A percentile compares a stretch with the other conserved stretches of the same genome.
Evolutionary conservation across 2,113 vertebrate species (phyloP).

Genomic region (Callocephalon fimbriatum): DNA sequence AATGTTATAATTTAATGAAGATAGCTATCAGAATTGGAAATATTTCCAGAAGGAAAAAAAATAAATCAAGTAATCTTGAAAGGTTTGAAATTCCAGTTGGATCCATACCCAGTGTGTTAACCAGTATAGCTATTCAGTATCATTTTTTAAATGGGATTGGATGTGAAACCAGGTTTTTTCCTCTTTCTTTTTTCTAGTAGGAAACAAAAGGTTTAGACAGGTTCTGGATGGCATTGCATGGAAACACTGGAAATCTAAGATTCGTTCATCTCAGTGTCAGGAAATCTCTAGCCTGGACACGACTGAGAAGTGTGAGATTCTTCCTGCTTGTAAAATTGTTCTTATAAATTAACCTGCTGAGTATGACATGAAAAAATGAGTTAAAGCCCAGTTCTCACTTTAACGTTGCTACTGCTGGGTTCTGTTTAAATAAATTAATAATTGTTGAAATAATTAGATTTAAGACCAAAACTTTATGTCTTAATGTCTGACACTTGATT

Average conservation of each 20-base stretch:
- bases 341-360: constrained; percentile 44
- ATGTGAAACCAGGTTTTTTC: neutral
- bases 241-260: constrained; percentile 71
- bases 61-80: neutral
- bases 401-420: constrained; percentile 35
- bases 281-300: constrained; percentile 67
- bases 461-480: constrained; percentile 53
- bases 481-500: constrained; percentile 59
- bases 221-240: constrained; percentile 77
- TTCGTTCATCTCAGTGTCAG: constrained; percentile 80
- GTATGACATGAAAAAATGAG: constrained; percentile 45
- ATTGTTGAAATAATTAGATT: constrained; percentile 25
- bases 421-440: constrained; percentile 63
- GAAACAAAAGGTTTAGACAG: constrained; percentile 81
- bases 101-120: constrained; percentile 16
- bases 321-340: constrained; percentile 42
- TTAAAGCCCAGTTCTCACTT: constrained; percentile 34
- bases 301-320: neutral
- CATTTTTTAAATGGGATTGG: neutral
- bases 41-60: constrained; percentile 10
- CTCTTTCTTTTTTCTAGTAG: constrained; percentile 39
- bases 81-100: neutral
- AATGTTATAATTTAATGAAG: neutral
- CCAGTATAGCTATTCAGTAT: neutral
- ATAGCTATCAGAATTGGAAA: constrained; percentile 17